Evolutionary conservation across 2,888 invertebrate species (phyloP).

Genomic region (Dolomedes plantarius): DNA sequence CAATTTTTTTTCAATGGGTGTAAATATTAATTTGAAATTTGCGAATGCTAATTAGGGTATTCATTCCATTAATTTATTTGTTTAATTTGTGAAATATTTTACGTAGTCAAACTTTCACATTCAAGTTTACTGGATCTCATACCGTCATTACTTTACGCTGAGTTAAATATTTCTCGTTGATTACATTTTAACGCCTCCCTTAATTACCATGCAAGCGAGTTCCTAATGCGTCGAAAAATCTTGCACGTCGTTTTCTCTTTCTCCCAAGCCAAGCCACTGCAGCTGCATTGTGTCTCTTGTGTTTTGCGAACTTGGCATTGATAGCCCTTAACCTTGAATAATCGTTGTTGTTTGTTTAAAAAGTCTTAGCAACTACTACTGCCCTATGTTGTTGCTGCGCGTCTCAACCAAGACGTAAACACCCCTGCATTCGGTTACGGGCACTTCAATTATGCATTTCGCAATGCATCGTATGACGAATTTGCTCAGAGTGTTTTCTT

Average conservation of each 20-base stretch:
- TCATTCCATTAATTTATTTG: no score
- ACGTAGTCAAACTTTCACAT: no score
- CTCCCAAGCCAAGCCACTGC: background rate
- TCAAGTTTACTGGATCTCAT: no score
- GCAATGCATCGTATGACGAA: background rate
- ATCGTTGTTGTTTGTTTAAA: conserved; percentile 6
- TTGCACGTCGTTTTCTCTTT: background rate
- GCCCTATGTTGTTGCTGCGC: conserved; percentile 7
- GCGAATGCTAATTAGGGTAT: no score
- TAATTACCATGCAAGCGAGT: background rate
- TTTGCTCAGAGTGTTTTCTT: background rate
- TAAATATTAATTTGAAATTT: no score
- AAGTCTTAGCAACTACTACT: conserved; percentile 16
- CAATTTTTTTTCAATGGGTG: no score
- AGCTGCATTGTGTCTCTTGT: background rate
- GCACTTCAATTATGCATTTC: conserved; percentile 1
- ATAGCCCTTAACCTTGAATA: conserved; percentile 16
- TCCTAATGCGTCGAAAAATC: background rate
- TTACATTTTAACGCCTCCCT: no score
- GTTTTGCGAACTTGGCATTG: conserved; percentile 13
- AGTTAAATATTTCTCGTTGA: no score
- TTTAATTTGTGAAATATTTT: no score
- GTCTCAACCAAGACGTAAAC: conserved; percentile 4
- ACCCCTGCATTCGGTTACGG: conserved; percentile 7
- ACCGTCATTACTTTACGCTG: no score